Evolutionary conservation across 2,797 vertebrate species (phyloP), one percentile per base, ranked within the genome.

Genomic region (Cryptoblepharus egeriae): DNA sequence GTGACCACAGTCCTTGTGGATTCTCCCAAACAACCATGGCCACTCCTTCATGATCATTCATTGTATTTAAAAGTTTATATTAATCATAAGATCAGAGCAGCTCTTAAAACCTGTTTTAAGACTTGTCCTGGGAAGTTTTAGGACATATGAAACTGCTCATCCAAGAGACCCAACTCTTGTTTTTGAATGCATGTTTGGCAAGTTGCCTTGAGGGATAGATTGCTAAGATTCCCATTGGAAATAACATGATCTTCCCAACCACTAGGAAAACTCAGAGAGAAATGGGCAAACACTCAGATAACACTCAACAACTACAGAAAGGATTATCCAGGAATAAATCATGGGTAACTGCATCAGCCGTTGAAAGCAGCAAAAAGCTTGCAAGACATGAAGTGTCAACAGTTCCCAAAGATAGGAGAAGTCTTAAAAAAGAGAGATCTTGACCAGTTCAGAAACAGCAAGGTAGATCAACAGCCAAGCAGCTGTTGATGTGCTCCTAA

Each of bases 261-360:
- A 49, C 64, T 15, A 77, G 61, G 76, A 67, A 55, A 55, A 30
- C 35, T 77, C 63, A n/a, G 12, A 10, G 49, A 77, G 64, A 35
- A 35, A 49, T 28, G 7, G 63, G 26, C 35, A 70, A 69, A 60
- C 13, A 32, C 26, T 42, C 37, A 52, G 49, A 16, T 71, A 22
- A 80, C 49, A 12, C 28, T 79, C 68, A 63, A 45, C 68, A 61
- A 22, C 57, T 61, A 32, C 30, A 60, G 11, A 61, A 70, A 9
- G 39, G 39, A 60, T 61, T 80, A 63, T 45, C n/a, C 39, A 60
- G 37, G 37, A 52, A 77, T 77, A 77, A 77, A 77, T 77, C 39
- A 61, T 12, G 32, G 13, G 20, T 61, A 71, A 57, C 39, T 71
- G 20, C 45, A 49, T 49, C 55, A 70, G 52, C 30, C 52, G 30